phyloP scores from a whole-genome alignment of 1,140 invertebrate genomes.

The Lysiphlebus fabarum region DNA sequence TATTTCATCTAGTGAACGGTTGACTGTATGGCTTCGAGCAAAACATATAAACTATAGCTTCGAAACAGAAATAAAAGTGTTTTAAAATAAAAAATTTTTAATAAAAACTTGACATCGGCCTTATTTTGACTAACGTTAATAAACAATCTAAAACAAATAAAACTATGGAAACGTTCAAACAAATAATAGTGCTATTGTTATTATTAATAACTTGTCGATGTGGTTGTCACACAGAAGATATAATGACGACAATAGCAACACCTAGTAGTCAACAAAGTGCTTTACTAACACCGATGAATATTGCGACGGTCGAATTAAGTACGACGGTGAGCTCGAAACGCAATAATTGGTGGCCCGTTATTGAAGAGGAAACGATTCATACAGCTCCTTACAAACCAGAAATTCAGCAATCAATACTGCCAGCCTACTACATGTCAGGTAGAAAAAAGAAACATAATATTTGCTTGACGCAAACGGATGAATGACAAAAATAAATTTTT shows the following conservation, averaged over 20 bases:
- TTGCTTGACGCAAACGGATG: conserved; percentile 1
- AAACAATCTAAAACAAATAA: no score
- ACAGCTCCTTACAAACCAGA: conserved; percentile 21
- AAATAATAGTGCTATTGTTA: no score
- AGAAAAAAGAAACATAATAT: conserved; percentile 18
- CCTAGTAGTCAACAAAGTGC: not conserved
- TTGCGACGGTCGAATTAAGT: no score
- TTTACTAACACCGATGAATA: no score
- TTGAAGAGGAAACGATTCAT: conserved; percentile 23
- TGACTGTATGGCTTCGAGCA: conserved; percentile 13
- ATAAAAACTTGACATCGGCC: no score
- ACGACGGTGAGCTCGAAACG: conserved; percentile 1
- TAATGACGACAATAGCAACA: not conserved
- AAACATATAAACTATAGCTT: conserved; percentile 6
- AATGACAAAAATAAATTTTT: no score
- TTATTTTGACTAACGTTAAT: no score
- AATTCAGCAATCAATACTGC: conserved; percentile 27
- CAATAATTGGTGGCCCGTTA: conserved; percentile 26
- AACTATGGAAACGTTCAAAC: no score
- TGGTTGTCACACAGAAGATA: not conserved
- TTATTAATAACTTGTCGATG: conserved; percentile 7
- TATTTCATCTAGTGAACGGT: not conserved
- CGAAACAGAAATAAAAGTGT: conserved; percentile 8
- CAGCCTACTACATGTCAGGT: conserved; percentile 37
- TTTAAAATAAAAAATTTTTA: no score